Percentiles rank a stretch among this genome's conserved stretches.
phyloP scores from a whole-genome alignment of 2,797 vertebrate genomes.

The Pristis pectinata region DNA sequence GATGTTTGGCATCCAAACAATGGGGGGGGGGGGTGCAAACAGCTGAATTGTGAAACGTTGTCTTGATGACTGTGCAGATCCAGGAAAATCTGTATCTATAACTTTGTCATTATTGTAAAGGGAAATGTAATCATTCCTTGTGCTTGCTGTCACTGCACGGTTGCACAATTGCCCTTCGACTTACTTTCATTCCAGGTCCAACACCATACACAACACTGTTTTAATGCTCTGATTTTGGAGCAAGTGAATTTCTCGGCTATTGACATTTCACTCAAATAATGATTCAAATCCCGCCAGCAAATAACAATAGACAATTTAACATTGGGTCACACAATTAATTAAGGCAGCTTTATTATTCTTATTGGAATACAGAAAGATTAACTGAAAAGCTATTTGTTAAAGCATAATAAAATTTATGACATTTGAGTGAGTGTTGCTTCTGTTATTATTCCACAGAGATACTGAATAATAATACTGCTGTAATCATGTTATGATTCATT shows the following conservation, averaged over 20 bases:
- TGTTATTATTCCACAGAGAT: background rate
- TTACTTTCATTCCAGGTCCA: background rate
- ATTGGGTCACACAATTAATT: background rate
- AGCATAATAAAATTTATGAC: background rate
- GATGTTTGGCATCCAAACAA: too few species aligned
- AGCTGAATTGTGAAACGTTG: background rate
- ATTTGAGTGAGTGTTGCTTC: background rate
- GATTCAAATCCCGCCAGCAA: background rate
- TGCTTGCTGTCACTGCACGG: background rate
- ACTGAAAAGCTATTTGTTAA: background rate
- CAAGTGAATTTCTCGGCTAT: background rate
- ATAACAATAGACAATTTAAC: background rate
- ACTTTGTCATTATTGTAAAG: background rate
- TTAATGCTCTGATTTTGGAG: too few species aligned
- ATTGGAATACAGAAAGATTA: background rate
- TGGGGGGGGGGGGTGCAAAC: too few species aligned
- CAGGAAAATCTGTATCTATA: background rate
- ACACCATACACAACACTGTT: background rate
- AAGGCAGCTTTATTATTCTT: conserved; percentile 6
- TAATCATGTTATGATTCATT: background rate
- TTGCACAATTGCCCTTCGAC: too few species aligned
- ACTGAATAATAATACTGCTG: background rate
- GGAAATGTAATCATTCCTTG: background rate
- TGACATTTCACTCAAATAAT: background rate
- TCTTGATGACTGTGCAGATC: background rate